Conservation (phyloP, 2,888 invertebrate genomes). For the Deilephila porcellus region DNA sequence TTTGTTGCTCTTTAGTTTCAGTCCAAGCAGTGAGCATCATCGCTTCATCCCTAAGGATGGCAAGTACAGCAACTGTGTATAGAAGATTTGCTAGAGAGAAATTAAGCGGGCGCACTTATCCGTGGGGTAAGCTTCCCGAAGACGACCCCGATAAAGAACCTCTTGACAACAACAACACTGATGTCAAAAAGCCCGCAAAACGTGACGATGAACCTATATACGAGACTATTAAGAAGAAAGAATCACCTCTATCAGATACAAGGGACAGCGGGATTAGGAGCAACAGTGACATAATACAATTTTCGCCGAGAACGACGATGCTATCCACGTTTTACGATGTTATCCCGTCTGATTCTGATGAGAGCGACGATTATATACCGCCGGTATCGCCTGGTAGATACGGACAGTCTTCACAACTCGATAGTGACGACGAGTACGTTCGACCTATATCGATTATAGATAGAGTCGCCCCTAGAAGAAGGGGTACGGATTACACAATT, state of each 20-base stretch:
- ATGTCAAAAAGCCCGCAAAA: conserved; percentile 44
- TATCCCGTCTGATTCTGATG: conserved; percentile 55
- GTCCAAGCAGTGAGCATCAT: conserved; percentile 88
- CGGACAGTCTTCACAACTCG: conserved; percentile 46
- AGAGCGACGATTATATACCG: conserved; percentile 67
- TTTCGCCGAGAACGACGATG: conserved; percentile 63
- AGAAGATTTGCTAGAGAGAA: conserved; percentile 92
- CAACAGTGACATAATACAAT: conserved; percentile 72
- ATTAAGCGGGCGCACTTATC: conserved; percentile 88
- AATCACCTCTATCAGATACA: conserved; percentile 47
- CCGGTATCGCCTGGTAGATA: conserved; percentile 46
- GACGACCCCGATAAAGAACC: conserved; percentile 31
- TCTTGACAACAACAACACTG: conserved; percentile 57
- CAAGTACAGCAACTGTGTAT: conserved; percentile 88
- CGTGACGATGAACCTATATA: conserved; percentile 58
- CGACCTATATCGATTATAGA: conserved; percentile 72
- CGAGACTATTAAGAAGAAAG: conserved; percentile 58
- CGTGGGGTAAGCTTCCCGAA: conserved; percentile 84
- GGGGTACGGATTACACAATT: conserved; percentile 63
- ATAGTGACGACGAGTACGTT: conserved; percentile 73
- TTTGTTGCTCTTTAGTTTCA: conserved; percentile 78
- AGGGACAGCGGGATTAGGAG: conserved; percentile 42
- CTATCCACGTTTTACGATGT: conserved; percentile 57
- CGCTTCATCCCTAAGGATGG: conserved; percentile 88
- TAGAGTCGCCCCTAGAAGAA: conserved; percentile 67